These are phyloP conservation scores for Cheilosia grossa DNA, from an alignment of 2,888 invertebrate species.

Conservation along the genomic window DNA sequence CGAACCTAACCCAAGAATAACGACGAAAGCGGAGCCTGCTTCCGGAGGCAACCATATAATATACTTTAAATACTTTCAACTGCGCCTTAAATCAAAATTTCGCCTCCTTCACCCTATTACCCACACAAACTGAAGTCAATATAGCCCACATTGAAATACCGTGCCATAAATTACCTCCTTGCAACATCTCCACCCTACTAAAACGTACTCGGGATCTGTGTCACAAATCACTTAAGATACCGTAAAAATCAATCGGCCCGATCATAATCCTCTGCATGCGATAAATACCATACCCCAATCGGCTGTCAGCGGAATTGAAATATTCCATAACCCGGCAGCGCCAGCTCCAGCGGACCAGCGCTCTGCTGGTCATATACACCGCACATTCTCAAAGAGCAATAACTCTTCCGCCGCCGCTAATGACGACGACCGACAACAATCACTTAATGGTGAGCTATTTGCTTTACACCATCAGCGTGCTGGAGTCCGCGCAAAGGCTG, in stretches of 20 bases:
- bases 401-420: conserved; percentile 59
- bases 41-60: too few relatives aligned
- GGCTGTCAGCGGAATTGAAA: conserved; percentile 67
- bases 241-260: conserved; percentile 11
- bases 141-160: background rate
- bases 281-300: conserved; percentile 57
- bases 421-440: conserved; percentile 70
- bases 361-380: conserved; percentile 6
- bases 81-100: too few relatives aligned
- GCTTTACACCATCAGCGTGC: conserved; percentile 39
- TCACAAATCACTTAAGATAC: conserved; percentile 50
- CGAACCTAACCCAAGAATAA: too few relatives aligned
- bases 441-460: conserved; percentile 71
- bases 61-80: too few relatives aligned
- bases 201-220: conserved; percentile 14
- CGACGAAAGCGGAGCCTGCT: too few relatives aligned
- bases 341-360: conserved; percentile 4
- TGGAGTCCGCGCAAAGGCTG: conserved; percentile 38
- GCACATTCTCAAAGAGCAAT: conserved; percentile 57
- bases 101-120: too few relatives aligned
- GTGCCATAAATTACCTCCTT: background rate
- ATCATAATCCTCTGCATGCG: conserved; percentile 42
- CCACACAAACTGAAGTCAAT: background rate
- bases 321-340: conserved; percentile 56
- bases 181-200: background rate